Evolutionary conservation across 92 coral and sea anemone species (phyloP), one percentile per base, ranked within the genome.

Genomic region (Pocillopora meandrina): DNA sequence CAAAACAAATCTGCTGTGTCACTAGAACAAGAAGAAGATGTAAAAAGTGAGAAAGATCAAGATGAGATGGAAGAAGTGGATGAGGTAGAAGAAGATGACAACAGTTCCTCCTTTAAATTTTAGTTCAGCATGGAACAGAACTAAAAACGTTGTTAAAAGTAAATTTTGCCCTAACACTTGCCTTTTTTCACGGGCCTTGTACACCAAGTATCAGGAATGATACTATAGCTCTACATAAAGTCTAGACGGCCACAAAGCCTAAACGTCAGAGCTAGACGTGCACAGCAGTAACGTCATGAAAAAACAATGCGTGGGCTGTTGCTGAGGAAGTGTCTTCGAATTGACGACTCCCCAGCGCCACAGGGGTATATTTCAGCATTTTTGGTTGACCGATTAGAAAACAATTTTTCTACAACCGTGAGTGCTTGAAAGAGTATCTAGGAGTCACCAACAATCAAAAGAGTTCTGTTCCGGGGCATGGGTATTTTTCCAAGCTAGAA

Each of bases 291-390:
- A 77, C 80, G 72, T 71, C 58, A 52, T 70, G 87, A 82, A 75
- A 83, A 88, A 75, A 88, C 26, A 82, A 81, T 87, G 91, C 91
- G 60, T 88, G 87, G 91, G 87, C 76, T 47, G 90, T 87, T 49
- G 69, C 91, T 74, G 80, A 83, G 56, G 87, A 87, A 83, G 79
- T 88, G 61, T 88, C 84, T 61, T 75, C 84, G 87, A 56, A 88
- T 82, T 68, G 85, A 88, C 84, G 84, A 83, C 72, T 82, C 84
- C 71, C 91, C 87, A 58, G 91, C 84, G 56, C 91, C 76, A 70
- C 76, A 49, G 36, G 26, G 26, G 26, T 23, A 23, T 23, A 23
- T 23, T 23, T 23, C 26, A 23, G 26, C 26, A 23, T 23, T 82
- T 82, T 74, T 88, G 77, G 72, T 76, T 56, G 87, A 82, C 63